Conservation (phyloP, 2,113 vertebrate genomes). For the Peromyscus maniculatus region DNA sequence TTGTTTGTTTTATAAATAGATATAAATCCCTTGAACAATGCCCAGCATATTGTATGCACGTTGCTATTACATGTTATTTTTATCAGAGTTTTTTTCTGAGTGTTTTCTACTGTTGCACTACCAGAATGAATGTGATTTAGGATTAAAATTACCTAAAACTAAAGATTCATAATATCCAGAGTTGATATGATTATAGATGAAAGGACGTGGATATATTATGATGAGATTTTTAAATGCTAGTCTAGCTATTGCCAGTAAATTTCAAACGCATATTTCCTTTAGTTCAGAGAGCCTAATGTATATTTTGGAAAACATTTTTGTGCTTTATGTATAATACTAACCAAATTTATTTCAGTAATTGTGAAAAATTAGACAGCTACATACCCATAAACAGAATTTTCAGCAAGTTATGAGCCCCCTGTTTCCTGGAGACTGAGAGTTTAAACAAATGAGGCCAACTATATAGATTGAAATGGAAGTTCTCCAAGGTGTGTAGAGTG, state of each 20-base stretch:
- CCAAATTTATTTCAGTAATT: background rate
- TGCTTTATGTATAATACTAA: background rate
- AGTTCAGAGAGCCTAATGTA: background rate
- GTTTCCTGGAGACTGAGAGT: conserved; percentile 32
- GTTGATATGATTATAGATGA: conserved; percentile 42
- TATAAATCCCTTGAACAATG: conserved; percentile 31
- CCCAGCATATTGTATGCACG: background rate
- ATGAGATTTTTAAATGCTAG: conserved; percentile 24
- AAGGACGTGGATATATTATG: background rate
- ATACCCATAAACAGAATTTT: conserved; percentile 31
- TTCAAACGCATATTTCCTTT: conserved; percentile 51
- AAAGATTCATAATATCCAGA: conserved; percentile 49
- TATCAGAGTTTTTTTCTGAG: background rate
- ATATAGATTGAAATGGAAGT: background rate
- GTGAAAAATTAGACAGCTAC: conserved; percentile 40
- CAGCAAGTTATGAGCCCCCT: conserved; percentile 1
- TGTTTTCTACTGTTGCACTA: conserved; percentile 13
- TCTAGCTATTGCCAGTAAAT: background rate
- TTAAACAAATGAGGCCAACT: background rate
- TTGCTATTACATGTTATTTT: background rate
- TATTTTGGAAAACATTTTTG: background rate
- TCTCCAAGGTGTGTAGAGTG: background rate
- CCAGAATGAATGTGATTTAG: conserved; percentile 31
- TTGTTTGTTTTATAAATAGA: background rate
- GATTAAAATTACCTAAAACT: conserved; percentile 59